Evolutionary conservation across 1,140 invertebrate species (phyloP), one percentile per base, ranked within the genome.

Genomic region (Drosophila ananassae): DNA sequence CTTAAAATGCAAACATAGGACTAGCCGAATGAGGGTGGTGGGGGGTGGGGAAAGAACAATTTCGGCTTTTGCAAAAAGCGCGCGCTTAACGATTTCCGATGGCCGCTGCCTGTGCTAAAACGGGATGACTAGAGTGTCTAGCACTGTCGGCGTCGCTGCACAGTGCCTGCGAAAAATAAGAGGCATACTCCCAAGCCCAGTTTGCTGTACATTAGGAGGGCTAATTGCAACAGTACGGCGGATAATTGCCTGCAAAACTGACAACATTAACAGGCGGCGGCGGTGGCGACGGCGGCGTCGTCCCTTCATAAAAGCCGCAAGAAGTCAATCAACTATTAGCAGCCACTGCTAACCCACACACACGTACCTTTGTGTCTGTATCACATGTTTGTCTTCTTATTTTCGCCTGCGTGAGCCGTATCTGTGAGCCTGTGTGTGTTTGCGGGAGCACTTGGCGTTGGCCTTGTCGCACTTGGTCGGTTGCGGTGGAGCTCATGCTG

Each of bases 381-480:
- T 90, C 89, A 90, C 89, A 90, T 90, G 89, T 90, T 90, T 84
- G 77, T 79, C 80, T 79, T 91, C 89, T 90, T 91, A 89, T 85
- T 91, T 91, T 90, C 75, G 76, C 84, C 69, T 83, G 79, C 60
- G 71, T 79, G 66, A 41, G 56, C 62, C 59, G 57, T 17, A 47
- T 24, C 12, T 37, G 74, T 59, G 24, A 7, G 44, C 21, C 34
- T 77, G 54, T 61, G 63, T 82, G 56, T 82, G 68, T 74, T 69
- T 72, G 53, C 60, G 51, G 81, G 59, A 87, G 48, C 82, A 76
- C 79, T 87, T 87, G 83, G 78, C 75, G 89, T 89, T 90, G 76
- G 90, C 90, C 82, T 91, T 90, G 90, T 91, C 85, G 79, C 83
- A 81, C 89, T 90, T 64, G 75, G 84, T 46, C 79, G 62, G 53